Evolutionary conservation across 2,888 invertebrate genomes (phyloP), one percentile per base, ranked within the genome.

Genomic region (Dione juno): DNA sequence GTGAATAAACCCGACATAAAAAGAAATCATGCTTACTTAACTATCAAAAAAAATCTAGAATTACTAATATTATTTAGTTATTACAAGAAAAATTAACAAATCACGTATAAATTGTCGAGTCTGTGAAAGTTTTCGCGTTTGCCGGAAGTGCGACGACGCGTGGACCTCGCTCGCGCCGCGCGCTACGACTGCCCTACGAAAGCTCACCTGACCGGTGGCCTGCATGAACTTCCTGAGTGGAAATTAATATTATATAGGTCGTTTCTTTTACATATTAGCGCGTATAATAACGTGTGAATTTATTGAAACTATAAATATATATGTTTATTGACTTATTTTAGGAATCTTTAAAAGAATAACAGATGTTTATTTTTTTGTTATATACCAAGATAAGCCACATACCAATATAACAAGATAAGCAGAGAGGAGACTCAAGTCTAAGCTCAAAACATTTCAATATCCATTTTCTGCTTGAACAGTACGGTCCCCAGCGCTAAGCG

Each of bases 101-200:
- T n/a, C 9, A 50, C 48, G 14, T 63, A 48, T 16, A 48, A 37
- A 63, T 28, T 28, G 35, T 16, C 19, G 50, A 19, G 35, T 61
- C 8, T 59, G n/a, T 21, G n/a, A 67, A 41, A 43, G 67, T 61
- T 67, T 58, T 7, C 50, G 41, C 41, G 52, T 8, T 10, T 3
- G 10, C 3, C 58, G 57, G 45, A 35, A 21, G 65, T 48, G 19
- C 50, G 40, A 48, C n/a, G 41, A 52, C 61, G 43, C 67, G 67
- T 67, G 59, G 41, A 41, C 9, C 67, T 50, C 50, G 59, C 37
- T 58, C 67, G 67, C 67, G 67, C 28, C 59, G 59, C 67, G 59
- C 52, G 52, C 67, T 61, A 48, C 52, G 58, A 67, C 67, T 67
- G 67, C 19, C 35, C 57, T 21, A 67, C 41, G 53, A 41, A 67